phyloP scores from a whole-genome alignment of 2,888 invertebrate species.

The Dicranocentrus wangi region DNA sequence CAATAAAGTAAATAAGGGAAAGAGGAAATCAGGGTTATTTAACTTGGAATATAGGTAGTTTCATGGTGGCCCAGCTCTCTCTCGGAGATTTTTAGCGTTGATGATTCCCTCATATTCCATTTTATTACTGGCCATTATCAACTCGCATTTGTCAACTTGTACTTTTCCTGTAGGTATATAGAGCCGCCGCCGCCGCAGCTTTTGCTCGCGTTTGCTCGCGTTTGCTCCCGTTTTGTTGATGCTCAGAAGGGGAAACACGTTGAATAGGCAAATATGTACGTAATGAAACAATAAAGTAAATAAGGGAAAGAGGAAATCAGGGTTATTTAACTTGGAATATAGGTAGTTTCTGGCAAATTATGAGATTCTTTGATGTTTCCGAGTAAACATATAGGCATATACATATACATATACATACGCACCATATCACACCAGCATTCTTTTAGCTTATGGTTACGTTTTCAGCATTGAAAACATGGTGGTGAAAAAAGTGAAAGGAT shows the following conservation, averaged over 20 bases:
- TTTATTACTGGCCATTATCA: conserved; percentile 24
- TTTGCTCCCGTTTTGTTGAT: not conserved
- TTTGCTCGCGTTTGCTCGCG: too few relatives aligned
- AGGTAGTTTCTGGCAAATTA: conserved; percentile 16
- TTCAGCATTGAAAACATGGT: too few relatives aligned
- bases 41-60: conserved; percentile 16
- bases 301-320: conserved; percentile 26
- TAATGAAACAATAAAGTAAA: conserved; percentile 11
- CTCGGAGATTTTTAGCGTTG: not conserved
- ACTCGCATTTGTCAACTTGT: conserved; percentile 3
- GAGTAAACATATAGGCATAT: too few relatives aligned
- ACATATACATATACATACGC: too few relatives aligned
- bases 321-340: conserved; percentile 18
- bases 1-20: conserved; percentile 22
- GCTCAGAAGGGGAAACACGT: too few relatives aligned
- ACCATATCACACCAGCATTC: too few relatives aligned
- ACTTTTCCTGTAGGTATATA: not conserved
- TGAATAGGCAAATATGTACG: too few relatives aligned
- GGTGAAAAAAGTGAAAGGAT: too few relatives aligned
- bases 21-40: conserved; percentile 28
- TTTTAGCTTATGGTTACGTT: too few relatives aligned
- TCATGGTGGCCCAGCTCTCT: too few relatives aligned
- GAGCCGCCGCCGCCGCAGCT: too few relatives aligned
- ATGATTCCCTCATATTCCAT: conserved; percentile 18
- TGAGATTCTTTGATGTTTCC: conserved; percentile 13